These are phyloP conservation scores for Sebastes umbrosus DNA, from an alignment of 2,797 vertebrate genomes.

Conservation along the genomic window DNA sequence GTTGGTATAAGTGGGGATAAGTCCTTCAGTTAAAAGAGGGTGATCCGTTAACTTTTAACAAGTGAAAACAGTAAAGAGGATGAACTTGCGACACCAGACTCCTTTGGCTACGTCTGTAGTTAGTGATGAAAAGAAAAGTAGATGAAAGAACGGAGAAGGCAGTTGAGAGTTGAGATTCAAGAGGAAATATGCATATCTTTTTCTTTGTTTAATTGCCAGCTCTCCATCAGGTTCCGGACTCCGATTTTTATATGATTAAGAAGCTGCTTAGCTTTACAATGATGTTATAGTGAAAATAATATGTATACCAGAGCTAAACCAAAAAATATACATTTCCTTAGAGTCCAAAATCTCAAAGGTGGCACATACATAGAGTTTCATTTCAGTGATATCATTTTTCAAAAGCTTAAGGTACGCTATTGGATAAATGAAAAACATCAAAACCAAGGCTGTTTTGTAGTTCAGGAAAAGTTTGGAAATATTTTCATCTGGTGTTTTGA, in stretches of 20 bases:
- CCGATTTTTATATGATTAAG: background rate
- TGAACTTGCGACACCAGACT: background rate
- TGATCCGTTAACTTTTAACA: background rate
- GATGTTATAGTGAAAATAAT: background rate
- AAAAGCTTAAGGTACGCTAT: background rate
- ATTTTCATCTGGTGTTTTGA: background rate
- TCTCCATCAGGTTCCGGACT: constrained; percentile 1
- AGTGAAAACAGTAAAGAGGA: constrained; percentile 6
- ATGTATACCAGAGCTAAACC: background rate
- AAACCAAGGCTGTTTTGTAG: background rate
- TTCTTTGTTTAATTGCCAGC: constrained; percentile 25
- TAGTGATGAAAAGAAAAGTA: constrained; percentile 41
- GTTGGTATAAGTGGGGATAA: background rate
- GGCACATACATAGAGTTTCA: background rate
- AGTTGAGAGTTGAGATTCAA: constrained; percentile 16
- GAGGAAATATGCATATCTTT: constrained; percentile 8
- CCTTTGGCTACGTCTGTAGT: constrained; percentile 8
- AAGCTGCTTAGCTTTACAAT: background rate
- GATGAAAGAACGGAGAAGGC: constrained; percentile 32
- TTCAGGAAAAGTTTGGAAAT: background rate
- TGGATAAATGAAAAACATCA: background rate
- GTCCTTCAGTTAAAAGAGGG: background rate
- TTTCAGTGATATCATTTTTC: background rate
- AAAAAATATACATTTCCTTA: background rate
- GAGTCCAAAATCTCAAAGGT: background rate